A percentile compares a stretch with the other conserved stretches of the same genome.
These are phyloP conservation scores for Apocheima hispidaria DNA, from an alignment of 2,888 invertebrate species.

Conservation along the genomic window DNA sequence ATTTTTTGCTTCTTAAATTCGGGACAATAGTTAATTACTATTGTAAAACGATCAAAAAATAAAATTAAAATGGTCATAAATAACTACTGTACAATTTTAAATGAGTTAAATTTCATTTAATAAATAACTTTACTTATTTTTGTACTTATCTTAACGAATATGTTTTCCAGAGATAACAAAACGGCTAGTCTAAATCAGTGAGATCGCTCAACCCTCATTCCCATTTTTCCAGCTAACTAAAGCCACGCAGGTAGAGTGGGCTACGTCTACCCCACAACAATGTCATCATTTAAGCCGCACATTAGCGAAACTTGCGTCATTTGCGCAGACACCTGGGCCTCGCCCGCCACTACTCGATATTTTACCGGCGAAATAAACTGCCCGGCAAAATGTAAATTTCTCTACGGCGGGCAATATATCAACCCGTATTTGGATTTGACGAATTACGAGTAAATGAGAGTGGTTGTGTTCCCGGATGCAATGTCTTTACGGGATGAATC, in stretches of 20 bases:
- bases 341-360: slow-evolving; percentile 71
- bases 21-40: too few relatives aligned
- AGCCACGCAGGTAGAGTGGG: slow-evolving; percentile 53
- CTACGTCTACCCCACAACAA: slow-evolving; percentile 64
- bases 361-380: slow-evolving; percentile 71
- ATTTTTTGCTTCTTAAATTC: too few relatives aligned
- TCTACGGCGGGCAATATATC: slow-evolving; percentile 56
- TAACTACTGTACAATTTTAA: background rate
- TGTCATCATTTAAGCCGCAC: slow-evolving; percentile 84
- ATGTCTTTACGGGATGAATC: slow-evolving; percentile 27
- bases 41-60: too few relatives aligned
- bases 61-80: too few relatives aligned
- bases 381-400: slow-evolving; percentile 71
- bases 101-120: background rate
- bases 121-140: background rate
- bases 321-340: slow-evolving; percentile 77
- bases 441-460: slow-evolving; percentile 48
- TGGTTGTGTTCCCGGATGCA: slow-evolving; percentile 42
- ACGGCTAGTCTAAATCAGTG: slow-evolving; percentile 1
- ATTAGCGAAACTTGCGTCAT: slow-evolving; percentile 83
- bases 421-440: slow-evolving; percentile 54
- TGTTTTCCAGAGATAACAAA: background rate
- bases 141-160: background rate
- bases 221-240: slow-evolving; percentile 19
- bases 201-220: background rate